Conservation (phyloP, 1,140 invertebrate genomes). For the Drosophila rhopaloa region DNA sequence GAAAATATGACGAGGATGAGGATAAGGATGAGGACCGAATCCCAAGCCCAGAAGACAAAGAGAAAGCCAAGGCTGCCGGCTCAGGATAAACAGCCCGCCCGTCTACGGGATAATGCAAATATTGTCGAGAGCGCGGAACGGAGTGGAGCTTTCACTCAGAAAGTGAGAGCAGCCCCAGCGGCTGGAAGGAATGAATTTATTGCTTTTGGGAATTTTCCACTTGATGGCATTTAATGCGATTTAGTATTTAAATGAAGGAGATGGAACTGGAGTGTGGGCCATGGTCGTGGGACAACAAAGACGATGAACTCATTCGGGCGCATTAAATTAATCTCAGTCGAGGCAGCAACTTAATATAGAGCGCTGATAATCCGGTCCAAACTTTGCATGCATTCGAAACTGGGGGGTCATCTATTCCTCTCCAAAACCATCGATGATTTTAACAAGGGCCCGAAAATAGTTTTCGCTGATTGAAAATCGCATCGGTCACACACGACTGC, state of each 20-base stretch:
- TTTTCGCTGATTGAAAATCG: slow-evolving; percentile 63
- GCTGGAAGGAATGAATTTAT: slow-evolving; percentile 75
- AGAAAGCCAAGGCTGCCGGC: slow-evolving; percentile 46
- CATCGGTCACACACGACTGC: slow-evolving; percentile 69
- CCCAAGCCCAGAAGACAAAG: slow-evolving; percentile 55
- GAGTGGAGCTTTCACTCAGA: slow-evolving; percentile 57
- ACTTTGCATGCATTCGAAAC: too few species aligned
- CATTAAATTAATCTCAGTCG: slow-evolving; percentile 76
- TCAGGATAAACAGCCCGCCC: slow-evolving; percentile 63
- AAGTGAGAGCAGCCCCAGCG: slow-evolving; percentile 51
- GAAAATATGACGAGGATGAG: slow-evolving; percentile 31
- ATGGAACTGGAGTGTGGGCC: slow-evolving; percentile 12
- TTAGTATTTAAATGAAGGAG: slow-evolving; percentile 81
- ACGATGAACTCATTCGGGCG: slow-evolving; percentile 76
- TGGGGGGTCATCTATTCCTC: too few species aligned
- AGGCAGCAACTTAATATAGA: slow-evolving; percentile 35
- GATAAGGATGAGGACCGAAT: slow-evolving; percentile 13
- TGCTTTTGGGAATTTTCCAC: slow-evolving; percentile 82
- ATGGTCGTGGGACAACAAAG: slow-evolving; percentile 64
- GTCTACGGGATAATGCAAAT: slow-evolving; percentile 68
- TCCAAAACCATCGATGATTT: too few species aligned
- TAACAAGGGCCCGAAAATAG: not conserved
- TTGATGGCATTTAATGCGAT: slow-evolving; percentile 83
- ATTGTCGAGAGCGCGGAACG: slow-evolving; percentile 64
- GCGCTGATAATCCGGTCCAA: slow-evolving; percentile 16